phyloP scores from a whole-genome alignment of 1,140 invertebrate genomes.

The Chlorops oryzae region DNA sequence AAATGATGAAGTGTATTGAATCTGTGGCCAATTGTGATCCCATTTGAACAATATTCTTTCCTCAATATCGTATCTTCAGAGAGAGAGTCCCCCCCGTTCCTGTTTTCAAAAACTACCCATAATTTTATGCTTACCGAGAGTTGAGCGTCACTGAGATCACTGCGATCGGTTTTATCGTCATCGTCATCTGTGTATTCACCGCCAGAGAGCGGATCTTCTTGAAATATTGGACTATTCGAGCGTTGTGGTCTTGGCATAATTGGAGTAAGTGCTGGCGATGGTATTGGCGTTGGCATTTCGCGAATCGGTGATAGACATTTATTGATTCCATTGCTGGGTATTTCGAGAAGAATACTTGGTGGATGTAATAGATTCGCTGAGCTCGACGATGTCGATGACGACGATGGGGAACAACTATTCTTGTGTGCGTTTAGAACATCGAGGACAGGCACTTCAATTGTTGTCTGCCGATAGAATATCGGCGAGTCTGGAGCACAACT shows the following conservation, averaged over 20 bases:
- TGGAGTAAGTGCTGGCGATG: constrained; percentile 62
- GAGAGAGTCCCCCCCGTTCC: no score
- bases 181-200: constrained; percentile 34
- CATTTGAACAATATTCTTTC: no score
- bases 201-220: constrained; percentile 31
- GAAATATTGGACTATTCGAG: constrained; percentile 18
- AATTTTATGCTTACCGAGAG: constrained; percentile 14
- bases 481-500: constrained; percentile 55
- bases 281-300: constrained; percentile 64
- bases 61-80: no score
- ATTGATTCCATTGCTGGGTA: constrained; percentile 58
- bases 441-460: constrained; percentile 60
- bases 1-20: no score
- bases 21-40: no score
- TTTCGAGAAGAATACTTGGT: constrained; percentile 64
- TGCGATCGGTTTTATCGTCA: constrained; percentile 27
- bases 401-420: constrained; percentile 33
- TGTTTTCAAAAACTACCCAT: no score
- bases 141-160: constrained; percentile 16
- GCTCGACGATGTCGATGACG: constrained; percentile 24
- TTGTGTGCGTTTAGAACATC: constrained; percentile 60
- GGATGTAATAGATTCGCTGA: constrained; percentile 58
- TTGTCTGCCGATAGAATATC: constrained; percentile 43
- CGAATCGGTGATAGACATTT: constrained; percentile 68
- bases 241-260: constrained; percentile 49